These are phyloP conservation scores for Macrotis lagotis DNA, from an alignment of 2,113 vertebrate species.

Conservation along the genomic window DNA sequence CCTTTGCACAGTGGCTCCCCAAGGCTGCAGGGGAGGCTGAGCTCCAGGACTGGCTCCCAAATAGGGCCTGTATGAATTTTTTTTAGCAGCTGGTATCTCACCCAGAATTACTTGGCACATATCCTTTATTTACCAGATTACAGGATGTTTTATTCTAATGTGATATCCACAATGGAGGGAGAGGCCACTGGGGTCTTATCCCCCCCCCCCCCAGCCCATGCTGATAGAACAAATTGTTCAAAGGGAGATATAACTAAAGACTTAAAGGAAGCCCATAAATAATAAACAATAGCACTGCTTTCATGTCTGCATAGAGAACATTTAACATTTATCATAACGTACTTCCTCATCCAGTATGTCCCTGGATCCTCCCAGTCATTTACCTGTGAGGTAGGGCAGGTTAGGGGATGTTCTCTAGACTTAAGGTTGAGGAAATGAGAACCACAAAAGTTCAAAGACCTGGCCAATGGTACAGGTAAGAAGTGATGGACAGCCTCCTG, in stretches of 20 bases:
- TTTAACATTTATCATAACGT: neutral
- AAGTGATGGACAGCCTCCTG: neutral
- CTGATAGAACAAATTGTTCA: neutral
- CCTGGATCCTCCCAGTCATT: neutral
- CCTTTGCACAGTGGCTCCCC: too few relatives aligned
- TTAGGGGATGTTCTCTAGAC: neutral
- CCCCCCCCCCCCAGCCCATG: neutral
- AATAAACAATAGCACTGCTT: neutral
- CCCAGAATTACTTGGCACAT: neutral
- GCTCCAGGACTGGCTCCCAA: too few relatives aligned
- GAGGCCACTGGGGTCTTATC: neutral
- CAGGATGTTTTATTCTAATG: neutral
- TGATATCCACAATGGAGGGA: neutral
- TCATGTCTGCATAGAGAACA: neutral
- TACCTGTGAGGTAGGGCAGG: neutral
- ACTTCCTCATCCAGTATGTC: neutral
- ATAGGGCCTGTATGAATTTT: neutral
- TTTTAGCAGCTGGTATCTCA: neutral
- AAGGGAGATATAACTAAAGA: neutral
- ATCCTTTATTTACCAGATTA: neutral
- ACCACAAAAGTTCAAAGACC: neutral
- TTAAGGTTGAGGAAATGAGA: neutral
- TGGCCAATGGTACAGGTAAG: neutral
- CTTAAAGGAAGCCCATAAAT: neutral
- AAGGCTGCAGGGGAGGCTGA: neutral